phyloP scores from a whole-genome alignment of 1,140 invertebrate genomes.

The Tetraneura akinire region DNA sequence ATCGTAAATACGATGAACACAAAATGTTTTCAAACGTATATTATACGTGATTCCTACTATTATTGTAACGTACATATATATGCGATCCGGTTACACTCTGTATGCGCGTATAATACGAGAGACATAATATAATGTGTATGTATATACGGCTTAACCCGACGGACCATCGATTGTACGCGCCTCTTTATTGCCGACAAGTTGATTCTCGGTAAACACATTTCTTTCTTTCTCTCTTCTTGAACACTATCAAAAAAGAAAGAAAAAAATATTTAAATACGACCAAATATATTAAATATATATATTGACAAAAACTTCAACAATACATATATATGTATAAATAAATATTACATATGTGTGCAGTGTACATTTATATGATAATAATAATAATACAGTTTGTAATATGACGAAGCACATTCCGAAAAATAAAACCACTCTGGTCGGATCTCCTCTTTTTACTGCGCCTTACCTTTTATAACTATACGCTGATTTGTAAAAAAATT shows the following conservation, averaged over 20 bases:
- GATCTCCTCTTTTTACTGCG: not conserved
- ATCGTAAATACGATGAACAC: too few species aligned
- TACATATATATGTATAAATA: not conserved
- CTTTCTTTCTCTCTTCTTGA: not conserved
- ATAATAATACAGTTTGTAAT: not conserved
- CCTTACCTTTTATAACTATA: not conserved
- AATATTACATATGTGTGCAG: too few species aligned
- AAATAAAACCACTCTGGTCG: not conserved
- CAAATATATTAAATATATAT: too few species aligned
- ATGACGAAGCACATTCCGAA: slow-evolving; percentile 46
- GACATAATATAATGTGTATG: not conserved
- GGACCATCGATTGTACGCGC: not conserved
- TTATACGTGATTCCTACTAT: not conserved
- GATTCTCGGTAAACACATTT: slow-evolving; percentile 41
- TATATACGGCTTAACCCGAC: not conserved
- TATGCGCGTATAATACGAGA: not conserved
- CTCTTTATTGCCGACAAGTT: not conserved
- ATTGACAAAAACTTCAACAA: slow-evolving; percentile 11
- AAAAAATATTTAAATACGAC: too few species aligned
- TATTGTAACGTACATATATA: too few species aligned
- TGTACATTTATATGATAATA: too few species aligned
- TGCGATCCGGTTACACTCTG: too few species aligned
- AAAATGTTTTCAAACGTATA: too few species aligned
- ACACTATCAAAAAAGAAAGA: too few species aligned
- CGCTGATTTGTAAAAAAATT: too few species aligned